These are phyloP conservation scores for Egretta garzetta DNA, from an alignment of 2,113 vertebrate genomes.

Conservation along the genomic window DNA sequence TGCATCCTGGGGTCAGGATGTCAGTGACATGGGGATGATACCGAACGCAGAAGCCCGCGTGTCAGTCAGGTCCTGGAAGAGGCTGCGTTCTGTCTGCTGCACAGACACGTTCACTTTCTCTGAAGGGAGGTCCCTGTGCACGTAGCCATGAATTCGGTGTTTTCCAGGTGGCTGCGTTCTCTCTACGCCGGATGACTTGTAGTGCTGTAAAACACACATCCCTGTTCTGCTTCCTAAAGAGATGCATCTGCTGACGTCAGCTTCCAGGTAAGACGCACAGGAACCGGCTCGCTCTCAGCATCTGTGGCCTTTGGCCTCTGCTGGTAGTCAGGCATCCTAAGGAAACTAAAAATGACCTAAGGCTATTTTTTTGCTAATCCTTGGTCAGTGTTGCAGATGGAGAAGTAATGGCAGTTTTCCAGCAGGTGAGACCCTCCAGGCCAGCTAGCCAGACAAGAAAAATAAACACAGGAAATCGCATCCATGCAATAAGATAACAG, in stretches of 20 bases:
- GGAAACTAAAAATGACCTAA: background rate
- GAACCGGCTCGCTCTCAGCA: background rate
- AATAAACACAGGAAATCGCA: constrained; percentile 53
- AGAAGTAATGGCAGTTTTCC: constrained; percentile 8
- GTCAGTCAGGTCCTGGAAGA: background rate
- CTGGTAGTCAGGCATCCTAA: constrained; percentile 1
- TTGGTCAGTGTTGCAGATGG: background rate
- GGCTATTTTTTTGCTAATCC: background rate
- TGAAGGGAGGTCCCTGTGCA: background rate
- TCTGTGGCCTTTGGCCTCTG: constrained; percentile 22
- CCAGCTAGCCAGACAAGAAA: constrained; percentile 7
- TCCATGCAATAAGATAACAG: background rate
- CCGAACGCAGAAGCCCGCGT: background rate
- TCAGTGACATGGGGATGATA: background rate
- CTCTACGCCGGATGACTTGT: background rate
- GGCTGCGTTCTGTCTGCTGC: background rate
- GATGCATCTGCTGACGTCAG: background rate
- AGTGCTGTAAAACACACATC: background rate
- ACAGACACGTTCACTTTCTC: background rate
- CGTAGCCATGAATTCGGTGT: background rate
- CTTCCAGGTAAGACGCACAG: background rate
- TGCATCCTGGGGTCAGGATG: background rate
- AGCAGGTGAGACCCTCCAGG: constrained; percentile 58
- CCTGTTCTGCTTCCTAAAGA: background rate
- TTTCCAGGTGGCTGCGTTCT: background rate